phyloP scores from a whole-genome alignment of 2,888 invertebrate genomes.

The Sturmia bella region DNA sequence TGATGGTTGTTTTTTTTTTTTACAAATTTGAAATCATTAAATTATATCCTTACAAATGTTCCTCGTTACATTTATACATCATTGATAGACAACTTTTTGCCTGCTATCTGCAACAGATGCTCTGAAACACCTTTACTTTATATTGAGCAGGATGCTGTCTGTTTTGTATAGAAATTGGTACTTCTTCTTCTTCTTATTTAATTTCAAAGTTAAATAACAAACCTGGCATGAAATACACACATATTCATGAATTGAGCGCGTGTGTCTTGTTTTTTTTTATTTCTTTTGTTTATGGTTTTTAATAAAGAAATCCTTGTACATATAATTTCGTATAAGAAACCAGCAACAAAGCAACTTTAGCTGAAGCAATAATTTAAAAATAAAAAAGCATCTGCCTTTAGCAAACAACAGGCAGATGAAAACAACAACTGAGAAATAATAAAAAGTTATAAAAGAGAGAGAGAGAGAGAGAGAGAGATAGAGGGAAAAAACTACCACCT shows the following conservation, averaged over 20 bases:
- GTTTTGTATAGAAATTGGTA: slow-evolving; percentile 24
- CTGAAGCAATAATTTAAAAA: slow-evolving; percentile 29
- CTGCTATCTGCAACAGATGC: slow-evolving; percentile 44
- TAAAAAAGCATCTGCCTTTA: slow-evolving; percentile 55
- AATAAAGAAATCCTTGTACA: slow-evolving; percentile 19
- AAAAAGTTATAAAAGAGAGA: slow-evolving; percentile 15
- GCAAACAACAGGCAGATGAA: slow-evolving; percentile 56
- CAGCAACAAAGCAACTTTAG: slow-evolving; percentile 14
- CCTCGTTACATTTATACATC: no score
- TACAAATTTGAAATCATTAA: no score
- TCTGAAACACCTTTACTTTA: slow-evolving; percentile 25
- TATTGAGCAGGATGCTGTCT: slow-evolving; percentile 41
- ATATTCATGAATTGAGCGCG: slow-evolving; percentile 26
- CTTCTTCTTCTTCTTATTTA: slow-evolving; percentile 6
- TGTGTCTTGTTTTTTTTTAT: not conserved
- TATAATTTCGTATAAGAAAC: slow-evolving; percentile 54
- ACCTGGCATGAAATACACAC: slow-evolving; percentile 1
- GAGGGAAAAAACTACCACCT: slow-evolving; percentile 55
- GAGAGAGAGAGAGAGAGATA: not conserved
- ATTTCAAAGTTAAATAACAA: slow-evolving; percentile 1
- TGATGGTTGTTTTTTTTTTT: no score
- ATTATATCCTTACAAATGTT: no score
- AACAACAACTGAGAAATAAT: slow-evolving; percentile 46
- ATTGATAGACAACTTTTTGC: not conserved
- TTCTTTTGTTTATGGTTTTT: no score